Percentiles rank a stretch among this genome's conserved stretches.
phyloP scores from a whole-genome alignment of 2,888 invertebrate species.

The Cosmia trapezina region DNA sequence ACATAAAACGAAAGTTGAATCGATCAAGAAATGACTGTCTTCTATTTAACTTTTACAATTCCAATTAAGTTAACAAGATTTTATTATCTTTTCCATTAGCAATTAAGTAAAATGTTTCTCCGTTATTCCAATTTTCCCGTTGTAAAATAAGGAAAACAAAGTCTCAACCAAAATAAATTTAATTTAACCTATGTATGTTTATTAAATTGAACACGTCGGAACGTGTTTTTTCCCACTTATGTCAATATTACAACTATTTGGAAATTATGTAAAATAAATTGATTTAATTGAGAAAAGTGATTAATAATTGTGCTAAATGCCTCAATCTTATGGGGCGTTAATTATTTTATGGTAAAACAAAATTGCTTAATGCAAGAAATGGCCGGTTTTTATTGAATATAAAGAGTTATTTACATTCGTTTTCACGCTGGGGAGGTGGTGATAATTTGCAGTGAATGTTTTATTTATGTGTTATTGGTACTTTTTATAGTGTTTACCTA shows the following conservation, averaged over 20 bases:
- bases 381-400: conserved; percentile 59
- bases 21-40: neutral
- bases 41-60: conserved; percentile 16
- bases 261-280: conserved; percentile 67
- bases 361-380: conserved; percentile 64
- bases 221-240: conserved; percentile 60
- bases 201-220: conserved; percentile 56
- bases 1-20: conserved; percentile 16
- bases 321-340: conserved; percentile 59
- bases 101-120: conserved; percentile 45
- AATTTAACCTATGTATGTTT: conserved; percentile 44
- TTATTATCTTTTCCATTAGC: conserved; percentile 35
- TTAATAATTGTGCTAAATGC: conserved; percentile 65
- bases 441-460: conserved; percentile 46
- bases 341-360: conserved; percentile 67
- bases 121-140: conserved; percentile 47
- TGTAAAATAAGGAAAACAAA: conserved; percentile 44
- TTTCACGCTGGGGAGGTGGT: conserved; percentile 55
- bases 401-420: conserved; percentile 61
- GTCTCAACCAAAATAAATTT: conserved; percentile 36
- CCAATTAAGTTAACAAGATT: conserved; percentile 35
- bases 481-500: conserved; percentile 29
- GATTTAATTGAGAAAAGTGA: conserved; percentile 67
- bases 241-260: conserved; percentile 60
- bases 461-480: conserved; percentile 36